Percentiles rank a stretch among this genome's conserved stretches.
These are phyloP conservation scores for Amphilophus citrinellus DNA, from an alignment of 2,113 vertebrate species.

Conservation along the genomic window DNA sequence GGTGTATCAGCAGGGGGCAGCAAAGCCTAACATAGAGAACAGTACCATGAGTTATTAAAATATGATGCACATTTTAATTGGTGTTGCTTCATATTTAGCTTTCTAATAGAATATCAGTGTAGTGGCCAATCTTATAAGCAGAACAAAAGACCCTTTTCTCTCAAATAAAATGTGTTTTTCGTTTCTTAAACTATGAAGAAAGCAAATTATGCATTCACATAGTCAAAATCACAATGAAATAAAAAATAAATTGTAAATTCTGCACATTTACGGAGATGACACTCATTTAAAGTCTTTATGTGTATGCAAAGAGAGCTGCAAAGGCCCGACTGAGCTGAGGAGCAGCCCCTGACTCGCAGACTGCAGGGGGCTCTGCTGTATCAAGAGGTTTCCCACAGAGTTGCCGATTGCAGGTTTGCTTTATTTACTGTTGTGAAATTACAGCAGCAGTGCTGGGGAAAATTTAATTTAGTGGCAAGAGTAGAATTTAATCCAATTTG, in stretches of 20 bases:
- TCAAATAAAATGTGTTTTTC: background rate
- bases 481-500: slow-evolving; percentile 54
- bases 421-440: slow-evolving; percentile 57
- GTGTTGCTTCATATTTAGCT: background rate
- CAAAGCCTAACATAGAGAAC: slow-evolving; percentile 31
- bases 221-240: accelerated
- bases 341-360: slow-evolving; percentile 27
- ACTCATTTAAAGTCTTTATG: slow-evolving; percentile 19
- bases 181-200: background rate
- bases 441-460: slow-evolving; percentile 26
- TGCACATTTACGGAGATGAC: background rate
- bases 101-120: background rate
- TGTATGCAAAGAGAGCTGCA: slow-evolving; percentile 7
- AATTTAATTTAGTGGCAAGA: slow-evolving; percentile 48
- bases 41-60: background rate
- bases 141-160: background rate
- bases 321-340: slow-evolving; percentile 26
- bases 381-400: slow-evolving; percentile 50
- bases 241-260: background rate
- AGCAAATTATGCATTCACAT: background rate
- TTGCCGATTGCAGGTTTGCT: slow-evolving; percentile 35
- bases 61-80: background rate
- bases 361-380: slow-evolving; percentile 65
- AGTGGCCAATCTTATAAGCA: background rate
- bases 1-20: slow-evolving; percentile 56